A percentile compares a stretch with the other conserved stretches of the same genome.
These are phyloP conservation scores for Tragopan temminckii DNA, from an alignment of 2,797 vertebrate genomes.

Conservation along the genomic window DNA sequence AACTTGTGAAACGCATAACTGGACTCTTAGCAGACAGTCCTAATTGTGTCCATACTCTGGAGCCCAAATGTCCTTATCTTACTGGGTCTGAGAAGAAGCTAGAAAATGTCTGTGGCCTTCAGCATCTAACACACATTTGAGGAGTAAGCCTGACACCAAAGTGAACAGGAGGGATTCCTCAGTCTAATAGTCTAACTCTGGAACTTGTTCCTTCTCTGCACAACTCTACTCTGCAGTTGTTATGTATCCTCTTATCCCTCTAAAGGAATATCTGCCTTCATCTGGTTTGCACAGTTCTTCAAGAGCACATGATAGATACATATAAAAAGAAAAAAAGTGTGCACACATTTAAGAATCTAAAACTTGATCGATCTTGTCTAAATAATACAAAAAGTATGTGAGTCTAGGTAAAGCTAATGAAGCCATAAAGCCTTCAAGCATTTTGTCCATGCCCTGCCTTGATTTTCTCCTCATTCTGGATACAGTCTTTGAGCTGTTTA, in stretches of 20 bases:
- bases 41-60: neutral
- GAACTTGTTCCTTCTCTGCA: neutral
- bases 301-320: neutral
- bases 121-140: neutral
- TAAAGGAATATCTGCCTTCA: neutral
- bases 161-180: neutral
- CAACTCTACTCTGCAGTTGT: neutral
- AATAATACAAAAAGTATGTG: neutral
- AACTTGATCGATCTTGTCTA: neutral
- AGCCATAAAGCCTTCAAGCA: neutral
- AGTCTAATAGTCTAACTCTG: neutral
- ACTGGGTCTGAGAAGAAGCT: neutral
- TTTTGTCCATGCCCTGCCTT: neutral
- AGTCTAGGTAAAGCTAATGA: neutral
- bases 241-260: neutral
- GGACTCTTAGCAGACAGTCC: neutral
- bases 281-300: neutral
- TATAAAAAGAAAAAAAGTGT: rapidly evolving
- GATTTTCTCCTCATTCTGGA: neutral
- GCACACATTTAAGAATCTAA: neutral
- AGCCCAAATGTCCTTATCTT: neutral
- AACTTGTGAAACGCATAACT: neutral
- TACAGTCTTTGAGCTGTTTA: neutral
- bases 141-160: neutral
- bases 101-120: neutral